Conservation (phyloP, 2,113 vertebrate genomes). For the Arvicanthis niloticus region DNA sequence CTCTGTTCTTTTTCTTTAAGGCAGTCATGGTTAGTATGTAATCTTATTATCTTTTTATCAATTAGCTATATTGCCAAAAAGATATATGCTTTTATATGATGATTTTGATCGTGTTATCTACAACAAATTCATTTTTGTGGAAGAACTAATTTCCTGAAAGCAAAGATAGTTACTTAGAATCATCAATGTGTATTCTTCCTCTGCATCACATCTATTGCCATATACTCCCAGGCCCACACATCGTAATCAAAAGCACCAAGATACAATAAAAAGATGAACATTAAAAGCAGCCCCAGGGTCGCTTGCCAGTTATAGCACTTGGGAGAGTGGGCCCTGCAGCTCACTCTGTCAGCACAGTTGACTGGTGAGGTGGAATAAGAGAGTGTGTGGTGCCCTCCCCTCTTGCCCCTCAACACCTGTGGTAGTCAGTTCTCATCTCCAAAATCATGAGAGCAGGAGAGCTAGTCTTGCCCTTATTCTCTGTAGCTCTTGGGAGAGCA, state of each 20-base stretch:
- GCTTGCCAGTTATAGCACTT: neutral
- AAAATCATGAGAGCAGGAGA: neutral
- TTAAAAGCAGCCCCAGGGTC: neutral
- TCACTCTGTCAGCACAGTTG: neutral
- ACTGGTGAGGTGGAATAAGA: neutral
- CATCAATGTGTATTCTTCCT: neutral
- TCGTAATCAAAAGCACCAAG: neutral
- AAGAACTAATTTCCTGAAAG: slow-evolving; percentile 15
- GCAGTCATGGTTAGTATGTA: neutral
- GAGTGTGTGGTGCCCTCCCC: neutral
- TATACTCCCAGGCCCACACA: neutral
- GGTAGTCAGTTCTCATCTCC: neutral
- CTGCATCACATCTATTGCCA: neutral
- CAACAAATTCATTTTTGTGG: neutral
- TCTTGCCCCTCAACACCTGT: neutral
- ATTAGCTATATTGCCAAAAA: neutral
- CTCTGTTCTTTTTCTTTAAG: neutral
- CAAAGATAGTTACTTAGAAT: neutral
- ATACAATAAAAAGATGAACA: neutral
- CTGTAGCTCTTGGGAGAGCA: neutral
- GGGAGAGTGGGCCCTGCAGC: neutral
- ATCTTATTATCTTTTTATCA: neutral
- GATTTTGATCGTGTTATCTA: neutral
- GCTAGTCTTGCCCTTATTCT: neutral
- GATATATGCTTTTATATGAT: neutral